phyloP scores from a whole-genome alignment of 2,797 vertebrate genomes.

The Podargus strigoides region DNA sequence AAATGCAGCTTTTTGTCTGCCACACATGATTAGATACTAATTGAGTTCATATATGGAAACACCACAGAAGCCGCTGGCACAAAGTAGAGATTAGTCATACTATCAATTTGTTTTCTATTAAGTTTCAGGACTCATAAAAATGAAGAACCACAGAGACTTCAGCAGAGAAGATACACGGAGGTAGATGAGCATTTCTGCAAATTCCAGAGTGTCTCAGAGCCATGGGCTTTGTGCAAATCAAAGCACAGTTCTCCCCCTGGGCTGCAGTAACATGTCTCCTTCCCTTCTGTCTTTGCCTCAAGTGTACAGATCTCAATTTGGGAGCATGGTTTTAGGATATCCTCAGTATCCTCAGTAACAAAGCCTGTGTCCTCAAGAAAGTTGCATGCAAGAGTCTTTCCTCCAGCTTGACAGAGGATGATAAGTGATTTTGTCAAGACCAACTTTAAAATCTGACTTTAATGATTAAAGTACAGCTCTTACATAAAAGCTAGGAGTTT shows the following conservation, averaged over 20 bases:
- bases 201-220: neutral
- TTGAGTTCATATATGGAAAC: neutral
- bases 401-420: neutral
- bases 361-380: neutral
- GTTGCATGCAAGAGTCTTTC: neutral
- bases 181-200: neutral
- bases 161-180: neutral
- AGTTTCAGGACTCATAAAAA: neutral
- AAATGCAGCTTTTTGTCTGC: neutral
- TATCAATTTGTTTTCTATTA: conserved; percentile 20
- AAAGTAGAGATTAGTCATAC: neutral
- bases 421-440: neutral
- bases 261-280: neutral
- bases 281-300: neutral
- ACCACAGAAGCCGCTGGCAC: neutral
- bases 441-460: neutral
- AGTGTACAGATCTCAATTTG: neutral
- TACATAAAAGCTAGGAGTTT: neutral
- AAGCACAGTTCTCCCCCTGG: neutral
- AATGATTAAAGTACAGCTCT: neutral
- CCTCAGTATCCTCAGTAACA: neutral
- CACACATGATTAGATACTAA: neutral
- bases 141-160: neutral
- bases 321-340: neutral
- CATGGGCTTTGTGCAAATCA: neutral